A percentile compares a stretch with the other conserved stretches of the same genome.
Conservation (phyloP, 2,888 invertebrate genomes). For the Hydropsyche betteni region DNA sequence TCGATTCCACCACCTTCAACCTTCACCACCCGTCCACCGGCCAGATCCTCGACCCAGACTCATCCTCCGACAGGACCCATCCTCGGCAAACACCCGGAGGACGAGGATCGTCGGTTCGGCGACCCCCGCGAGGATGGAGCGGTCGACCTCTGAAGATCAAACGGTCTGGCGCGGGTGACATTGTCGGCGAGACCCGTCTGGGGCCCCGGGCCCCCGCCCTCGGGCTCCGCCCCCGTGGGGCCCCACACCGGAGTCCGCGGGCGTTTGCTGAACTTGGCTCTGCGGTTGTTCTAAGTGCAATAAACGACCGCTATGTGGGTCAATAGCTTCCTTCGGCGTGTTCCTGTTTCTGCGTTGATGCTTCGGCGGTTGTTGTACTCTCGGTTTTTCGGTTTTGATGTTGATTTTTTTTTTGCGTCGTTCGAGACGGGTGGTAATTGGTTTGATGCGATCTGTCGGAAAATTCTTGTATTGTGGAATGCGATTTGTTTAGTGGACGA, state of each 20-base stretch:
- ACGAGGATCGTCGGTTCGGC: conserved; percentile 10
- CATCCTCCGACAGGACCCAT: neutral
- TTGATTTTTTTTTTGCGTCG: too few species aligned
- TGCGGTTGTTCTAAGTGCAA: too few species aligned
- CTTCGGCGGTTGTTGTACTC: too few species aligned
- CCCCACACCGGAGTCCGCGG: neutral
- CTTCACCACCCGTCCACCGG: neutral
- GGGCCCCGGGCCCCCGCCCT: conserved; percentile 12
- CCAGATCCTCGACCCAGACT: neutral
- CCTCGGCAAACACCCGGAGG: neutral
- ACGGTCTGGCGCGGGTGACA: conserved; percentile 50
- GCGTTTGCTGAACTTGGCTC: neutral
- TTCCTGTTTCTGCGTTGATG: too few species aligned
- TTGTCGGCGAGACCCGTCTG: conserved; percentile 45
- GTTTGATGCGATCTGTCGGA: too few species aligned
- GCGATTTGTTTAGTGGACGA: too few species aligned
- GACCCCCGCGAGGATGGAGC: conserved; percentile 32
- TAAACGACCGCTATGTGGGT: too few species aligned
- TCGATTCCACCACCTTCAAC: too few species aligned
- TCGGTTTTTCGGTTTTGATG: too few species aligned
- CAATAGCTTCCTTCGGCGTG: too few species aligned
- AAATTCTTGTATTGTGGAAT: too few species aligned
- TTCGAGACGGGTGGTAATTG: too few species aligned
- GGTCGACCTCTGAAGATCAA: conserved; percentile 51
- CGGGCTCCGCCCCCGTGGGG: neutral